A percentile compares a stretch with the other conserved stretches of the same genome.
phyloP scores from a whole-genome alignment of 2,113 vertebrate genomes.

The Pteronura brasiliensis region DNA sequence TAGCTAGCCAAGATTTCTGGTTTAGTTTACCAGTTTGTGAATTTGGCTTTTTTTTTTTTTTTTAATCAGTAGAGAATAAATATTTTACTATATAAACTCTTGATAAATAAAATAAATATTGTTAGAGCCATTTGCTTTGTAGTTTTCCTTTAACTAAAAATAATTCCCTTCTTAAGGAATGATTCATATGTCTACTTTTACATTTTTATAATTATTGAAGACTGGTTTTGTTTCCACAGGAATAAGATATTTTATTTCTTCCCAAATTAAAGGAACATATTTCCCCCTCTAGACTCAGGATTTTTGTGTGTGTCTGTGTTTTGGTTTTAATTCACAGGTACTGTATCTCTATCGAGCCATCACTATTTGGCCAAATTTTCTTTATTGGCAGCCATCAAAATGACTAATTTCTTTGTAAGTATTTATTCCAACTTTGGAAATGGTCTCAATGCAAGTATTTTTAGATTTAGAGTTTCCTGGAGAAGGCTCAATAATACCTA shows the following conservation, averaged over 20 bases:
- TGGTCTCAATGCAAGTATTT: neutral
- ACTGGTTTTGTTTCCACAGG: neutral
- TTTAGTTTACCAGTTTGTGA: neutral
- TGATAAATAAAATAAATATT: neutral
- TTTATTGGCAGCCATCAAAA: neutral
- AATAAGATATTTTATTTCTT: neutral
- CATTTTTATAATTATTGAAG: slow-evolving; percentile 22
- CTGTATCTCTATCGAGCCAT: neutral
- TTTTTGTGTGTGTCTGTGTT: neutral
- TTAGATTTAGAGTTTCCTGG: neutral
- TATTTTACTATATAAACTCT: neutral
- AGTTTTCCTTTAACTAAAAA: slow-evolving; percentile 26
- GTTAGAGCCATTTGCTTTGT: neutral
- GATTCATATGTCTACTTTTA: neutral
- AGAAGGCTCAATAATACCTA: neutral
- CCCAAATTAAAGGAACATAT: neutral
- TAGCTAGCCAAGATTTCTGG: neutral
- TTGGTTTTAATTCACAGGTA: slow-evolving; percentile 5
- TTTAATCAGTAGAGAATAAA: neutral
- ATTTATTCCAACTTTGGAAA: slow-evolving; percentile 4
- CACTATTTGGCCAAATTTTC: neutral
- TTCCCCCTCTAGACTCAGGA: neutral
- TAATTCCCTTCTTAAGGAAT: neutral
- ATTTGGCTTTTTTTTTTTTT: neutral
- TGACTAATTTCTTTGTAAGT: slow-evolving; percentile 29